Evolutionary conservation across 2,797 vertebrate genomes (phyloP), one percentile per base, ranked within the genome.

Genomic region (Darevskia nairensis): DNA sequence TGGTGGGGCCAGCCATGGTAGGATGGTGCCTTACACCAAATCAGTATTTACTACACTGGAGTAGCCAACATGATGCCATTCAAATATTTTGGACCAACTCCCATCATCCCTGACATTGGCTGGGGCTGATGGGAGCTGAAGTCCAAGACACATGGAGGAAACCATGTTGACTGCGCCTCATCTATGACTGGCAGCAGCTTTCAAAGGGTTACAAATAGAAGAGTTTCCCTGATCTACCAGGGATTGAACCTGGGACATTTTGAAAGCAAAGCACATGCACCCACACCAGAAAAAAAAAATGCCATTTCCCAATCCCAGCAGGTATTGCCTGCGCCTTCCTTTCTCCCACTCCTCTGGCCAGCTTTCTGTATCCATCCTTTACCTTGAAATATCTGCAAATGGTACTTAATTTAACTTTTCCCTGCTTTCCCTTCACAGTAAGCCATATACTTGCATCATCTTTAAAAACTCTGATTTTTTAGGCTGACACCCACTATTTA

Each of bases 371-470:
- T 39, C n/a, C 41, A 64, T 66, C 27, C n/a, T 64, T 75, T 46
- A 23, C 13, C 32, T 64, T 66, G 25, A 5, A 46, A 15, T 50
- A 3, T 19, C 44, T 75, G 69, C 25, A 75, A 17, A 32, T 39
- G 32, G 15, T 3, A 74, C 55, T 41, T 27, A 44, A 29, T 15
- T 17, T 66, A 82, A 82, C 32, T 66, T 46, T 27, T 13, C 19
- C 8, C 35, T 82, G 19, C 69, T 19, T 7, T 11, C 1, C 39
- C 46, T 17, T 61, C 21, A 9, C 10, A 13, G 32, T 35, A 93
- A 82, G 80, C 82, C 91, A 91, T 90, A 88, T 90, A 85, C 75
- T 74, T 77, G 41, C 91, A 69, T 55, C 86, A 72, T 84, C 91
- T 90, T 88, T 86, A 77, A 77, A 88, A 15, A 50, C 2, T 66